Evolutionary conservation across 2,797 vertebrate genomes (phyloP), one percentile per base, ranked within the genome.

Genomic region (Brachyrhaphis roseni): DNA sequence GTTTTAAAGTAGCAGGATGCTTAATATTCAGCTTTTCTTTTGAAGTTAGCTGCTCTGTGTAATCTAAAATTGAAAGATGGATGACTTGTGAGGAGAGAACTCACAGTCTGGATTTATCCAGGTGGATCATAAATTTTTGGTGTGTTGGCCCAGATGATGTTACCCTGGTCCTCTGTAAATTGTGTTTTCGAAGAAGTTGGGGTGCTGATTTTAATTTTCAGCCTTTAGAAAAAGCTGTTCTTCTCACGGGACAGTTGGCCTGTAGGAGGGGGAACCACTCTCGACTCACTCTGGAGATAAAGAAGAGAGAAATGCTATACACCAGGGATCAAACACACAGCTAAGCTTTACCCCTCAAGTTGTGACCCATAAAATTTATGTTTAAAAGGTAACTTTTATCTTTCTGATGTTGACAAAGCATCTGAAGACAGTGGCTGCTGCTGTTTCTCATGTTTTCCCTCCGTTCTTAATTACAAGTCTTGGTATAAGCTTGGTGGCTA

Each of bases 121-220:
- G 59, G 59, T 76, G 59, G 36, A 75, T 79, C 77, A 79, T 82
- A 68, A 34, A 73, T 51, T 41, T 86, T 77, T 86, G 74, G 28
- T 62, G 57, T 80, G 72, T 74, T 76, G 83, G 57, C 46, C 62
- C 79, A 66, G 77, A 39, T 87, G 87, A 76, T 82, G 62, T 84
- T 84, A 89, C 20, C 86, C 87, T 76, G 46, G 26, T 77, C 77
- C 43, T 31, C 49, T 36, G 43, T 90, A 85, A 91, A 88, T 81
- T 91, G 82, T 83, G 89, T 88, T 82, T 89, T 90, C 75, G 73
- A 82, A 81, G 76, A 77, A 74, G 82, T 76, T 68, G 45, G 46
- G 76, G 73, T 86, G 91, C 90, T 89, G 89, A 90, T 94, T 90
- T 83, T 86, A 91, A 94, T 92, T 87, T 80, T 81, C 70, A 94